Percentiles rank a stretch among this genome's conserved stretches.
These are phyloP conservation scores for Okamejei kenojei DNA, from an alignment of 2,797 vertebrate genomes.

Conservation along the genomic window DNA sequence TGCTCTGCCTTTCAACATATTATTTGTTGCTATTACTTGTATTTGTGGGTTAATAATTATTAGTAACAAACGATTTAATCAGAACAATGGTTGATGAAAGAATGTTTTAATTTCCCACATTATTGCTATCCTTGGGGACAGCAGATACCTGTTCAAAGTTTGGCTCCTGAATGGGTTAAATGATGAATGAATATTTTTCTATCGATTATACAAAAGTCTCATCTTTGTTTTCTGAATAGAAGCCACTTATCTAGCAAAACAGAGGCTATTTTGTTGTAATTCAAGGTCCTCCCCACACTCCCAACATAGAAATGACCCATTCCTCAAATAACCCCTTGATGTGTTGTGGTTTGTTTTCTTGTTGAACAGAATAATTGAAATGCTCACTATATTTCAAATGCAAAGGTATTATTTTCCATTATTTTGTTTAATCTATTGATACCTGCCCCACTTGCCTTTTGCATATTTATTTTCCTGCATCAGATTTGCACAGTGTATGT, in stretches of 20 bases:
- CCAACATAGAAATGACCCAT: not conserved
- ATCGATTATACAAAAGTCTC: not conserved
- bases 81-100: not conserved
- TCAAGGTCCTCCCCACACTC: not conserved
- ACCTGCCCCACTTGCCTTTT: not conserved
- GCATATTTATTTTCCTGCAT: not conserved
- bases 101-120: not conserved
- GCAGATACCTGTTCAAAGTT: not conserved
- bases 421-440: slow-evolving; percentile 12
- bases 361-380: not conserved
- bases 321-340: slow-evolving; percentile 13
- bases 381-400: slow-evolving; percentile 1
- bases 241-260: slow-evolving; percentile 19
- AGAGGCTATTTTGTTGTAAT: slow-evolving; percentile 29
- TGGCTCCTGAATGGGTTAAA: slow-evolving; percentile 8
- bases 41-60: not conserved
- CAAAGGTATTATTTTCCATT: not conserved
- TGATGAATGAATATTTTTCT: not conserved
- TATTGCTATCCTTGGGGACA: not conserved
- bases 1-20: not conserved
- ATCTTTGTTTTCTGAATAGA: slow-evolving; percentile 13
- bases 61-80: not conserved
- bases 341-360: not conserved
- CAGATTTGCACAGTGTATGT: not conserved
- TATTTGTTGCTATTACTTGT: not conserved